A percentile compares a stretch with the other conserved stretches of the same genome.
Evolutionary conservation across 2,888 invertebrate genomes (phyloP).

Genomic region (Tanytarsus gracilentus): DNA sequence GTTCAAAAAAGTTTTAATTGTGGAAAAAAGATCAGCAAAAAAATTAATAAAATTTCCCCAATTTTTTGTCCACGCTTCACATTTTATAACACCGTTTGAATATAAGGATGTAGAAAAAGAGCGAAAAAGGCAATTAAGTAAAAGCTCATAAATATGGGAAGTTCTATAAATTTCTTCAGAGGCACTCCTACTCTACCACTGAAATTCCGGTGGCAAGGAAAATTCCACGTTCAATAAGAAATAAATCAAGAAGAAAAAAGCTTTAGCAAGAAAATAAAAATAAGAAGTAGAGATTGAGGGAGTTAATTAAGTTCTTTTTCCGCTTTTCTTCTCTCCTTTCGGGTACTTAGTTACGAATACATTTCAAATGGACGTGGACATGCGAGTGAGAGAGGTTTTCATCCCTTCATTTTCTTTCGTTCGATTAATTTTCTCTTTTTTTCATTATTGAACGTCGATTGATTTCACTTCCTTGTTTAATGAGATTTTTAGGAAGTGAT

Average conservation of each 20-base stretch:
- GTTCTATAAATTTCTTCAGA: conserved; percentile 4
- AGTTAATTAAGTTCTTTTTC: conserved; percentile 7
- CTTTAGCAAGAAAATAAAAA: background rate
- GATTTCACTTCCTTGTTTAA: no score
- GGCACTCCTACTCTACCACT: no score
- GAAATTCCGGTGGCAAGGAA: background rate
- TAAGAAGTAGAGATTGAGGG: background rate
- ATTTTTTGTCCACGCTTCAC: background rate
- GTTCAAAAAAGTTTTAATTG: no score
- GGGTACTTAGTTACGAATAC: no score
- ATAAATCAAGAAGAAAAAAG: conserved; percentile 4
- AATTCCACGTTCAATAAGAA: conserved; percentile 9
- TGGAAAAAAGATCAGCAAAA: no score
- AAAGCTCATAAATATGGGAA: conserved; percentile 14
- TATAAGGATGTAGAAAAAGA: background rate
- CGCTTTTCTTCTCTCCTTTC: background rate
- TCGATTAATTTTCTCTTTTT: no score
- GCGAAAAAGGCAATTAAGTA: conserved; percentile 4
- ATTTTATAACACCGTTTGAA: background rate
- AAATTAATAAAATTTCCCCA: no score
- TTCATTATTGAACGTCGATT: no score
- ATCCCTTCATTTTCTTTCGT: background rate
- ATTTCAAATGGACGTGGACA: background rate
- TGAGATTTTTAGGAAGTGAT: no score
- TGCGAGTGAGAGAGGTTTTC: background rate